Conservation (phyloP, 1,140 invertebrate species). For the Nomia melanderi region DNA sequence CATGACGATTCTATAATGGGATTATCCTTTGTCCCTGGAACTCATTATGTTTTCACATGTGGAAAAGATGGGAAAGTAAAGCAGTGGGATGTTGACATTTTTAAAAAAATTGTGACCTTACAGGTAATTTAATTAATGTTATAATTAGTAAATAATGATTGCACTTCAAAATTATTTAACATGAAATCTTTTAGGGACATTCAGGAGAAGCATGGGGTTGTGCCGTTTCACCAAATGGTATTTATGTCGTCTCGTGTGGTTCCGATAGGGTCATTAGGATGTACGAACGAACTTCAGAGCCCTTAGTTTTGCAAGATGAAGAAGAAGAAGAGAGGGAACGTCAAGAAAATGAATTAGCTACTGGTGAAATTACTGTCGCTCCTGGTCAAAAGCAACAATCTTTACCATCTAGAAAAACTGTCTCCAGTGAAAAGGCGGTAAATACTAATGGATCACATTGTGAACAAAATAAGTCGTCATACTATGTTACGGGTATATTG, state of each 20-base stretch:
- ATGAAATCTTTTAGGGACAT: slow-evolving; percentile 84
- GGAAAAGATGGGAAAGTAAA: slow-evolving; percentile 97
- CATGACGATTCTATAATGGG: slow-evolving; percentile 97
- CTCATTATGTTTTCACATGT: slow-evolving; percentile 96
- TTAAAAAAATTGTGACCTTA: slow-evolving; percentile 94
- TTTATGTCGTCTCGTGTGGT: slow-evolving; percentile 91
- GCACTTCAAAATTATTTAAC: background rate
- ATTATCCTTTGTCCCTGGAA: slow-evolving; percentile 93
- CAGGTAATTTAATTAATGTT: slow-evolving; percentile 83
- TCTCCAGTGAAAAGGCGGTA: slow-evolving; percentile 94
- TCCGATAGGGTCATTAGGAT: slow-evolving; percentile 94
- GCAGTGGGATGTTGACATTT: slow-evolving; percentile 98
- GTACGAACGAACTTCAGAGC: slow-evolving; percentile 93
- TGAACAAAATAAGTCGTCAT: background rate
- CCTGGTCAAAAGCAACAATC: slow-evolving; percentile 87
- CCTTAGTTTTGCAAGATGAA: slow-evolving; percentile 95
- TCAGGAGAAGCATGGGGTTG: slow-evolving; percentile 89
- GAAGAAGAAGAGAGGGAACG: slow-evolving; percentile 91
- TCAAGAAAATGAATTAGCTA: slow-evolving; percentile 87
- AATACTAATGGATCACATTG: slow-evolving; percentile 65
- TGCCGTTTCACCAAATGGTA: slow-evolving; percentile 90
- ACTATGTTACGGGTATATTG: slow-evolving; percentile 1
- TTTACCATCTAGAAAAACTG: slow-evolving; percentile 93
- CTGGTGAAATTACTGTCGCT: slow-evolving; percentile 86
- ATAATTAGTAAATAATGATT: background rate